phyloP scores from a whole-genome alignment of 2,888 invertebrate species.

The Epinotia brunnichana region DNA sequence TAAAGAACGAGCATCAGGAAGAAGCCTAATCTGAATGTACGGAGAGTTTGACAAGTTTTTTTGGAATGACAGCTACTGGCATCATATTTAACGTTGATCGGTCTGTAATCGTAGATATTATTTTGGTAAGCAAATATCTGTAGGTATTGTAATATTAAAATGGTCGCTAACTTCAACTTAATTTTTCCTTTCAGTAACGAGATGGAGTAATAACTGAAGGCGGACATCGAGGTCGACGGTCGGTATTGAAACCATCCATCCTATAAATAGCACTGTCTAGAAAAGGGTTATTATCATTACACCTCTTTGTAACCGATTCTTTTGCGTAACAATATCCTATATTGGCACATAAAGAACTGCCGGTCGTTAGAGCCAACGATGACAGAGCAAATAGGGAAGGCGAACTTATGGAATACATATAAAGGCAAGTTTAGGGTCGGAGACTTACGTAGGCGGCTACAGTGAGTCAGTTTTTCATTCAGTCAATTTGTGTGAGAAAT shows the following conservation, averaged over 20 bases:
- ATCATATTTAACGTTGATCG: too few species aligned
- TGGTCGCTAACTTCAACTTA: neutral
- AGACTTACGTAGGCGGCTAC: conserved; percentile 2
- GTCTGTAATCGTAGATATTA: too few species aligned
- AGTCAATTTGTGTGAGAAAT: conserved; percentile 1
- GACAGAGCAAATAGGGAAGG: conserved; percentile 3
- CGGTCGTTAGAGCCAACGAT: conserved; percentile 2
- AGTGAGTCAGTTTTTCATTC: conserved; percentile 4
- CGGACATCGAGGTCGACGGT: neutral
- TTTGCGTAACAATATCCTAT: neutral
- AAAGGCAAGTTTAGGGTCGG: neutral
- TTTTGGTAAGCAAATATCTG: too few species aligned
- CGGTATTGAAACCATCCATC: conserved; percentile 6
- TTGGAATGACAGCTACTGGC: too few species aligned
- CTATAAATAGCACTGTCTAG: conserved; percentile 7
- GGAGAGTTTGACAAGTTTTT: too few species aligned
- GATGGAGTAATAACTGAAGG: neutral
- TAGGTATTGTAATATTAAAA: neutral
- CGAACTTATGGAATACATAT: conserved; percentile 9
- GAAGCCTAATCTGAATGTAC: too few species aligned
- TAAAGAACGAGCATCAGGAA: too few species aligned
- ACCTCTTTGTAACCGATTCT: neutral
- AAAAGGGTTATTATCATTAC: neutral
- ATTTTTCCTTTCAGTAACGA: conserved; percentile 3
- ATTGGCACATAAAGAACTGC: neutral